These are phyloP conservation scores for Samia ricini DNA, from an alignment of 1,140 invertebrate species.

Conservation along the genomic window DNA sequence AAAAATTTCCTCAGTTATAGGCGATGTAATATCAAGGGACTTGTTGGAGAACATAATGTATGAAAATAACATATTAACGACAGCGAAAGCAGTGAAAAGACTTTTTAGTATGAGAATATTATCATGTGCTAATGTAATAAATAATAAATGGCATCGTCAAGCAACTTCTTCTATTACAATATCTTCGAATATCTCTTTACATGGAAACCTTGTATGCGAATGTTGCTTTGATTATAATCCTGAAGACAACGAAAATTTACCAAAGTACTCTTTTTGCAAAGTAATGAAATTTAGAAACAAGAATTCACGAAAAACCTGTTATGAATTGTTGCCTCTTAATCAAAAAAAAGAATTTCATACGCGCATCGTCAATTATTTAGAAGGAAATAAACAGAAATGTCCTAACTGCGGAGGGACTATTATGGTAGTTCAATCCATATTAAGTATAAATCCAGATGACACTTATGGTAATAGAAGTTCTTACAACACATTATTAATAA, in stretches of 20 bases:
- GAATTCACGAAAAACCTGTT: conserved; percentile 67
- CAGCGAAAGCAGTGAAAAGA: conserved; percentile 67
- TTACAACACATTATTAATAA: background rate
- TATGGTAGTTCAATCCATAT: conserved; percentile 54
- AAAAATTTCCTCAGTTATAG: conserved; percentile 76
- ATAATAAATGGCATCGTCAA: conserved; percentile 30
- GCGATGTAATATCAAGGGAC: conserved; percentile 66
- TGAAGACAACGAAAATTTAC: conserved; percentile 46
- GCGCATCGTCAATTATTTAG: conserved; percentile 67
- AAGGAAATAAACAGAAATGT: conserved; percentile 71
- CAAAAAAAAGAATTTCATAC: conserved; percentile 77
- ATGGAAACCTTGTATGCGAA: conserved; percentile 42
- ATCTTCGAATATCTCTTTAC: conserved; percentile 25
- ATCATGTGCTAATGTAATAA: conserved; percentile 54
- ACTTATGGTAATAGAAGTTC: background rate
- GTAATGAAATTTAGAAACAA: conserved; percentile 72
- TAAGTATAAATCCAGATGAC: conserved; percentile 29
- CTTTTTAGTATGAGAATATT: conserved; percentile 60
- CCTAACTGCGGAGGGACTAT: conserved; percentile 61
- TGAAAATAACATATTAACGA: conserved; percentile 59
- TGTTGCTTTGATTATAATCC: conserved; percentile 64
- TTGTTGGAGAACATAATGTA: conserved; percentile 74
- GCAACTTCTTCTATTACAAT: conserved; percentile 25
- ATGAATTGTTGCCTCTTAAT: conserved; percentile 72
- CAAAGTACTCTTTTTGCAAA: conserved; percentile 77